Percentiles rank a stretch among this genome's conserved stretches.
Conservation (phyloP, 2,113 vertebrate species). For the Gadus chalcogrammus region DNA sequence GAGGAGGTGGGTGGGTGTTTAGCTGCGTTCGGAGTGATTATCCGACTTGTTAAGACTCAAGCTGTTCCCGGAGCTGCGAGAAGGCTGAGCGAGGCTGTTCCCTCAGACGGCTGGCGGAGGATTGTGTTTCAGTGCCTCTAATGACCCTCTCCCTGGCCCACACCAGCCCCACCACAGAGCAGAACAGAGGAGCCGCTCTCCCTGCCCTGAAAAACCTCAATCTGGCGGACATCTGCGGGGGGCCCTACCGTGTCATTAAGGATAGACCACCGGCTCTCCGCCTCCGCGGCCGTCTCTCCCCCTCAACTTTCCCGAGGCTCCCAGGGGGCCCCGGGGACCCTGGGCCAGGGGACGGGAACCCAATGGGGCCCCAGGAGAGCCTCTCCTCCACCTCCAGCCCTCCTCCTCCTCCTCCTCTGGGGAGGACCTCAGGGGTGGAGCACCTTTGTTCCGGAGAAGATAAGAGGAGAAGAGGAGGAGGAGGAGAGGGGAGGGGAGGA, state of each 20-base stretch:
- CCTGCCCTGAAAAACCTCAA: conserved; percentile 51
- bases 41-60: conserved; percentile 55
- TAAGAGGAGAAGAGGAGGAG: conserved; percentile 17
- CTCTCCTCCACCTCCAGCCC: conserved; percentile 13
- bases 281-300: conserved; percentile 31
- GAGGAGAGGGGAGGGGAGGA: conserved; percentile 5
- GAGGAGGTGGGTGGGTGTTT: not conserved
- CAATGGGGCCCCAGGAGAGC: conserved; percentile 27
- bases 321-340: conserved; percentile 49
- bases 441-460: no score
- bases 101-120: conserved; percentile 18
- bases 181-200: conserved; percentile 10
- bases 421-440: no score
- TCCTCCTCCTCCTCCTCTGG: no score
- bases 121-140: conserved; percentile 66
- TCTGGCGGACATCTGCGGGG: conserved; percentile 77
- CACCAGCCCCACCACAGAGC: conserved; percentile 25
- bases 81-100: conserved; percentile 28
- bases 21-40: conserved; percentile 32
- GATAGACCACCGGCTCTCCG: conserved; percentile 46
- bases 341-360: conserved; percentile 40
- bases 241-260: conserved; percentile 71
- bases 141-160: conserved; percentile 56
- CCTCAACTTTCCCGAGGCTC: conserved; percentile 52
- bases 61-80: conserved; percentile 43